Conservation (phyloP, 92 coral and sea anemone genomes). For the Isaurus tuberculatus region DNA sequence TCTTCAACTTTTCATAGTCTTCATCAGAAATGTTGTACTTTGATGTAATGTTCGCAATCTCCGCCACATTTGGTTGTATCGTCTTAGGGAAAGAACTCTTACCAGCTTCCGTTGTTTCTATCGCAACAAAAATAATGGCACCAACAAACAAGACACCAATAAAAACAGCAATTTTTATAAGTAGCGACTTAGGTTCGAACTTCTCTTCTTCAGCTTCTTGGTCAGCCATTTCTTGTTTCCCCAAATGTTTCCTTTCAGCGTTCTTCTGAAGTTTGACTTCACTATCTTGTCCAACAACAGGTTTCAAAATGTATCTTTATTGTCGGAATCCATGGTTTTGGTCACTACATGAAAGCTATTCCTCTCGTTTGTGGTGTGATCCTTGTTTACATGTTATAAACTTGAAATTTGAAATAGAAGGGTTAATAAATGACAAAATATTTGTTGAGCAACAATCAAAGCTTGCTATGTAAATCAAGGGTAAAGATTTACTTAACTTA, state of each 20-base stretch:
- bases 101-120: slow-evolving; percentile 59
- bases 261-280: background rate
- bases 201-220: slow-evolving; percentile 36
- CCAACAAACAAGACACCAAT: slow-evolving; percentile 77
- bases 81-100: background rate
- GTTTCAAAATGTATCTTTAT: background rate
- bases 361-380: background rate
- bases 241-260: background rate
- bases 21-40: slow-evolving; percentile 69
- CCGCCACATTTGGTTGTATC: slow-evolving; percentile 41
- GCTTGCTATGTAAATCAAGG: background rate
- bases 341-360: background rate
- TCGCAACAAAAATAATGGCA: slow-evolving; percentile 80
- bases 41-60: slow-evolving; percentile 32
- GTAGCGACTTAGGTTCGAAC: slow-evolving; percentile 81
- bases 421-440: background rate
- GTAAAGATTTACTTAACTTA: background rate
- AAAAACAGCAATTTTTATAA: slow-evolving; percentile 62
- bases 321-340: background rate
- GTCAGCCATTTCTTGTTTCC: slow-evolving; percentile 22
- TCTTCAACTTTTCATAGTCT: slow-evolving; percentile 52
- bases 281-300: background rate
- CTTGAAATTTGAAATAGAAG: background rate
- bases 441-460: background rate
- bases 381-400: background rate